Conservation (phyloP, 2,888 invertebrate species). For the Axea sp. region DNA sequence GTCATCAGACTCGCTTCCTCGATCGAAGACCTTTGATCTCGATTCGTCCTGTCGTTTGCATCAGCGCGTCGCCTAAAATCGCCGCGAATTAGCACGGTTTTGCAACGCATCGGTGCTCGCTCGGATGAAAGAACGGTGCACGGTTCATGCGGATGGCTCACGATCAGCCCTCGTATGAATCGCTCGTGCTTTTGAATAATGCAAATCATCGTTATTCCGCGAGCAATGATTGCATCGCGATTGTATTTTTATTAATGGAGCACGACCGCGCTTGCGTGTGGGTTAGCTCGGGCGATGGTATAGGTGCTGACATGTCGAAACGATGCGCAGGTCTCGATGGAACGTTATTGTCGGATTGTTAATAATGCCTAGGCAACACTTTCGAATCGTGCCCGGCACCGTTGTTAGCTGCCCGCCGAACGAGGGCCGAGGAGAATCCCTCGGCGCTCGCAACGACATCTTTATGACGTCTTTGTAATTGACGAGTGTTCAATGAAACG, state of each 20-base stretch:
- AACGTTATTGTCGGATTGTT: slow-evolving; percentile 62
- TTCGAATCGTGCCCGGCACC: slow-evolving; percentile 59
- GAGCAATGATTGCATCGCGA: slow-evolving; percentile 73
- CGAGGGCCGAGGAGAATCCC: slow-evolving; percentile 10
- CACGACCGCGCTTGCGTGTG: slow-evolving; percentile 64
- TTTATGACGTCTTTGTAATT: slow-evolving; percentile 19
- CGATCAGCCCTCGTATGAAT: slow-evolving; percentile 62
- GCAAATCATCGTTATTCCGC: slow-evolving; percentile 71
- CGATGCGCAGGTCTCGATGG: slow-evolving; percentile 53
- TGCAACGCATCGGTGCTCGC: slow-evolving; percentile 38
- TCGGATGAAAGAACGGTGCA: slow-evolving; percentile 51
- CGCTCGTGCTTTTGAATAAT: slow-evolving; percentile 69
- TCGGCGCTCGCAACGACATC: slow-evolving; percentile 10
- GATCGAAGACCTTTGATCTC: slow-evolving; percentile 27
- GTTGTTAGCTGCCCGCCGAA: slow-evolving; percentile 38
- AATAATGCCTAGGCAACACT: slow-evolving; percentile 61
- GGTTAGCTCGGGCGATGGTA: slow-evolving; percentile 50
- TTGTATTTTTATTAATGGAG: slow-evolving; percentile 68
- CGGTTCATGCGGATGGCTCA: slow-evolving; percentile 62
- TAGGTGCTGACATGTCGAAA: slow-evolving; percentile 60
- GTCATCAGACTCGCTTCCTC: slow-evolving; percentile 16
- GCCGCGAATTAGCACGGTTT: slow-evolving; percentile 27
- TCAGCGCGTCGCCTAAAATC: slow-evolving; percentile 26
- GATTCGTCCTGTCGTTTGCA: slow-evolving; percentile 13
- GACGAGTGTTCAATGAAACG: slow-evolving; percentile 18